Base-by-base conservation (phyloP, 2,888 invertebrate genomes). In the Eubasilissa splendida region DNA sequence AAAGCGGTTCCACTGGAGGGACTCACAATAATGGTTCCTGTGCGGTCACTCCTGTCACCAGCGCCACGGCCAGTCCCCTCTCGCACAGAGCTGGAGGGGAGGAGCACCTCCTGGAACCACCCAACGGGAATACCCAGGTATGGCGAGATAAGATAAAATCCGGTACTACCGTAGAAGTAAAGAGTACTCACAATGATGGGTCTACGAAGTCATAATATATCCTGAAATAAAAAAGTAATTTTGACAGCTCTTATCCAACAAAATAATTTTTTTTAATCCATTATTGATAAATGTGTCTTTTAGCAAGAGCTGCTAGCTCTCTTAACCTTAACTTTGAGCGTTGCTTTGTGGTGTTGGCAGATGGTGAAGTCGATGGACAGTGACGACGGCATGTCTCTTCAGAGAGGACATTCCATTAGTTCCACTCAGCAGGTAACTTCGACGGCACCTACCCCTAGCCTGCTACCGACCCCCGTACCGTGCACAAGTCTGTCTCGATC, bases 61-160 rank as follows among this genome's bases (percentile, higher is more conserved):
- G 96, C 86, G 96, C 96, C 82, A 96, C 96, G 84, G 96, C 96
- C 85, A 96, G 96, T 86, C 97, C 96, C 10, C 94, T 96, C 83
- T 94, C 94, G 78, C 92, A 94, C 65, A 90, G 95, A 85, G 93
- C 93, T 74, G 91, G 93, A 86, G 87, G 92, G 87, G 83, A 91
- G 84, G 88, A 70, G 86, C 86, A 53, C 85, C 88, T 91, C n/a
- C 84, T 90, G 12, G 89, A 89, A 83, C 89, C 88, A 0, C 92
- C 91, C 84, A 88, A 88, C 83, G 84, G 80, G 76, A 79, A 42
- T 58, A 74, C 66, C 12, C 76, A 76, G 80, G 80, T 80, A 56
- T 11, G 5, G 33, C 58, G 10, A 52, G n/a, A 52, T 12, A 22
- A 1, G 22, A 22, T 22, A 22, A 22, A 22, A 42, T 11, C n/a